Evolutionary conservation across 2,113 vertebrate genomes (phyloP), one percentile per base, ranked within the genome.

Genomic region (Lanius collurio): DNA sequence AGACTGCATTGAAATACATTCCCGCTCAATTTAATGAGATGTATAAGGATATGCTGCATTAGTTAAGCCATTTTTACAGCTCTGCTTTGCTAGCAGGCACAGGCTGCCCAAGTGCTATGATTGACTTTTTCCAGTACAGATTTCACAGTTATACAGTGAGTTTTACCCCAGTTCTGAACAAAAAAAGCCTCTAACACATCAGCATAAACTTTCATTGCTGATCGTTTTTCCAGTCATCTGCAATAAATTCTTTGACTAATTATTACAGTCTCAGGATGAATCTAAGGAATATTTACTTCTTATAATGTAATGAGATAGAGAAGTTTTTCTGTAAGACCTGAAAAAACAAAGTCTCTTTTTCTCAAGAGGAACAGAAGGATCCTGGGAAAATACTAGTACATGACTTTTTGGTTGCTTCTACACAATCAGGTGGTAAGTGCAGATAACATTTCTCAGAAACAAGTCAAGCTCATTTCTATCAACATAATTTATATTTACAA

Each of bases 71-170:
- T 14, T 78, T 69, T 42, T 50, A 83, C 50, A 67, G 69, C 30
- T 28, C 3, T 41, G 70, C 37, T 90, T 75, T 85, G 74, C 70
- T 75, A 68, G 71, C 24, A 59, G 52, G 64, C 78, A 85, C 1
- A 60, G 41, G 53, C 70, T 65, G 56, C 57, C 35, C 74, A 42
- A 57, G 30, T 11, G 41, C n/a, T 60, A 39, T 1, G 24, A 82
- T 55, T 8, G 22, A 42, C 31, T 56, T 55, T 56, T 64, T 44
- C 49, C 57, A 41, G 37, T 4, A 18, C 10, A 47, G 44, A 83
- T 46, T 52, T 46, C 65, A 64, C 33, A 64, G 57, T 21, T 46
- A 47, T 1, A 60, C 6, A 41, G 57, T 0, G 0, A 75, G n/a
- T 81, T 96, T 71, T 78, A 87, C 33, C 46, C 31, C 22, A 14